Percentiles rank a stretch among this genome's conserved stretches.
Conservation (phyloP, 1,140 invertebrate species). For the Harpegnathos saltator region DNA sequence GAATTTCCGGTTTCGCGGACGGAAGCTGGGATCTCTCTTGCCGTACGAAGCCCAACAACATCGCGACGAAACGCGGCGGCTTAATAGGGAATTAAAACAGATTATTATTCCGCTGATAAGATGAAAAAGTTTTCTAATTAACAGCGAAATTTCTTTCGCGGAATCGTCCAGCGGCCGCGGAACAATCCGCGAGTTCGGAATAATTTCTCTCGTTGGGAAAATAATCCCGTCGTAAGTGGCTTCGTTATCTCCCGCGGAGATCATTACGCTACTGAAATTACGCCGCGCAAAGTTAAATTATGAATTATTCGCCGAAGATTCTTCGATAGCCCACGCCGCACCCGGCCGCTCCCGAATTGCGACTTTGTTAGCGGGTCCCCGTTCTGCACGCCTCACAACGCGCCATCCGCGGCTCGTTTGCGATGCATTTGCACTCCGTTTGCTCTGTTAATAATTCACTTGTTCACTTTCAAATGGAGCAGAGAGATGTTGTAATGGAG, state of each 20-base stretch:
- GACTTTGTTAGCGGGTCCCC: background rate
- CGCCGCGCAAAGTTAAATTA: slow-evolving; percentile 16
- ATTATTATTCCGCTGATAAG: slow-evolving; percentile 38
- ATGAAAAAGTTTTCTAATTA: slow-evolving; percentile 61
- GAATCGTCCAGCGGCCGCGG: slow-evolving; percentile 18
- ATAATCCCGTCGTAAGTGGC: slow-evolving; percentile 28
- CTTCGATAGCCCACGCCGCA: background rate
- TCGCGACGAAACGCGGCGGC: slow-evolving; percentile 32
- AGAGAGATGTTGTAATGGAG: no score
- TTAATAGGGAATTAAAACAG: slow-evolving; percentile 47
- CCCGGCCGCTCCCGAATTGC: background rate
- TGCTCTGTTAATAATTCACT: no score
- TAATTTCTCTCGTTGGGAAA: slow-evolving; percentile 30
- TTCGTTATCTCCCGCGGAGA: slow-evolving; percentile 32
- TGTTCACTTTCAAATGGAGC: no score
- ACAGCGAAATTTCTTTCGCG: slow-evolving; percentile 45
- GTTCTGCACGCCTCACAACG: background rate
- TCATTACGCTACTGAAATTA: slow-evolving; percentile 27
- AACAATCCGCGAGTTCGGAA: slow-evolving; percentile 42
- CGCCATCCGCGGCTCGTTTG: no score
- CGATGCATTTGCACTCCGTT: background rate
- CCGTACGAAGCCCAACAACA: slow-evolving; percentile 12
- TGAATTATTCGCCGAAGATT: slow-evolving; percentile 11
- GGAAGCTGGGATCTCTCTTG: slow-evolving; percentile 24
- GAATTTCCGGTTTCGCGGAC: background rate